Conservation (phyloP, 2,888 invertebrate species). For the Corbicula japonica region DNA sequence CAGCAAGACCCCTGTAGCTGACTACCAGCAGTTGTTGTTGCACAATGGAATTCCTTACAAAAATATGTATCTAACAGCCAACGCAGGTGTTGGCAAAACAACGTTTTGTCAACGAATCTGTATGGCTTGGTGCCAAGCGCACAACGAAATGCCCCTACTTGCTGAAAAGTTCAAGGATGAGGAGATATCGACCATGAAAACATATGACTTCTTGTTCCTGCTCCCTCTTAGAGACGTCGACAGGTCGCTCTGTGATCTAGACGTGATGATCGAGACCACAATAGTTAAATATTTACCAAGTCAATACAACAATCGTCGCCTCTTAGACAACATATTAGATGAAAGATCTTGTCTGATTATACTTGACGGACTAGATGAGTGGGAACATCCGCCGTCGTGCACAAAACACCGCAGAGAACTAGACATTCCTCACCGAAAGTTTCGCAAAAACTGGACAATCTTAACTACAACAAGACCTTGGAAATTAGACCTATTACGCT, state of each 20-base stretch:
- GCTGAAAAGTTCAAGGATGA: neutral
- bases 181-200: neutral
- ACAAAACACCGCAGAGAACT: neutral
- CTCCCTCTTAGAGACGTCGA: neutral
- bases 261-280: neutral
- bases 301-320: neutral
- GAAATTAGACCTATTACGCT: neutral
- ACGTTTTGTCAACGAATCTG: neutral
- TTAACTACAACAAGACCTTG: slow-evolving; percentile 3
- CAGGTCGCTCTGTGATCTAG: neutral
- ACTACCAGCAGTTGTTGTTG: neutral
- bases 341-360: neutral
- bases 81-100: slow-evolving; percentile 6
- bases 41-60: neutral
- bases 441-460: neutral
- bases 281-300: neutral
- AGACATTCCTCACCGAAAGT: neutral
- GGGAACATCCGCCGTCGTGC: neutral
- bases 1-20: neutral
- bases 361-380: slow-evolving; percentile 1
- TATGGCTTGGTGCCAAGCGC: slow-evolving; percentile 5
- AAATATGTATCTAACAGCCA: slow-evolving; percentile 4
- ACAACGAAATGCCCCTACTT: neutral
- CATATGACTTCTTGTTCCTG: neutral
- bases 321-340: neutral